Conservation (phyloP, 2,888 invertebrate genomes). For the Sesia bembeciformis region DNA sequence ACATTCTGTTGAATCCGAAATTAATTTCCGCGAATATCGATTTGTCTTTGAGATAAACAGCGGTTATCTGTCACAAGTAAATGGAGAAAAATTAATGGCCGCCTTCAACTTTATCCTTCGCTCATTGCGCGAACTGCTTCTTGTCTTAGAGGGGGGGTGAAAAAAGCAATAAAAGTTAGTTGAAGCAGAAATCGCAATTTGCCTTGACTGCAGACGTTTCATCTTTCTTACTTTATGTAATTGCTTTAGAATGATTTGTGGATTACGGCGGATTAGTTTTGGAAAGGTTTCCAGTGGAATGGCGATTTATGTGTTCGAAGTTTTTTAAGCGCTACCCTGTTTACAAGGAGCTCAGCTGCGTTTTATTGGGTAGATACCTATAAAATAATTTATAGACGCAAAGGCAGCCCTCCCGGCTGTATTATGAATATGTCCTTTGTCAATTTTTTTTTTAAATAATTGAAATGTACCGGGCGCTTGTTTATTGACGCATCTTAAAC, state of each 20-base stretch:
- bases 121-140: background rate
- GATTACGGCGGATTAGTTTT: background rate
- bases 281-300: background rate
- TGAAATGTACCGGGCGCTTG: too few relatives aligned
- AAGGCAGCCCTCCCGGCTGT: too few relatives aligned
- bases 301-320: too few relatives aligned
- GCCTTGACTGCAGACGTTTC: conserved; percentile 21
- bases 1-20: too few relatives aligned
- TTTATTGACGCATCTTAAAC: too few relatives aligned
- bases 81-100: background rate
- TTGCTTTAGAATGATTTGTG: conserved; percentile 16
- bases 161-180: conserved; percentile 56
- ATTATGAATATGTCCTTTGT: too few relatives aligned
- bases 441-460: too few relatives aligned
- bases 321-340: too few relatives aligned
- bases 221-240: conserved; percentile 29
- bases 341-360: too few relatives aligned
- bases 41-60: background rate
- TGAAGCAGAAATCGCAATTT: conserved; percentile 53
- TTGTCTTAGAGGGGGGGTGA: conserved; percentile 10
- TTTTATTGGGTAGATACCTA: too few relatives aligned
- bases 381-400: too few relatives aligned
- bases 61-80: background rate
- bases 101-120: background rate
- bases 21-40: too few relatives aligned